Evolutionary conservation across 1,140 invertebrate genomes (phyloP), one percentile per base, ranked within the genome.

Genomic region (Telenomus remus): DNA sequence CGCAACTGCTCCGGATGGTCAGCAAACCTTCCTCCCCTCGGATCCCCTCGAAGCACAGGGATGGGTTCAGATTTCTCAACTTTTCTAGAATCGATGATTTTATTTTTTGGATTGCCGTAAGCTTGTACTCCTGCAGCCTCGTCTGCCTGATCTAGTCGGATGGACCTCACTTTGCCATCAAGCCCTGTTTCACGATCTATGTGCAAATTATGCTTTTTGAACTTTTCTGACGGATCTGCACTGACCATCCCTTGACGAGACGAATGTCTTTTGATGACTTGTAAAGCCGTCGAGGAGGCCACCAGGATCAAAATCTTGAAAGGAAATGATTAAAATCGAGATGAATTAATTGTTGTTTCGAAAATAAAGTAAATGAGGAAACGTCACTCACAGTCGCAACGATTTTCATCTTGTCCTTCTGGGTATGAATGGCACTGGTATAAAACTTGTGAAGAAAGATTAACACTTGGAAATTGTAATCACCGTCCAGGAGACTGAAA

Each of bases 161-260:
- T 84, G 4, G 71, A 79, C 8, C 70, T 68, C 6, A 84, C 83
- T 55, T 81, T 82, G 0, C 81, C 83, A 15, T 84, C 79, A 8
- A 84, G 70, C 33, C 79, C 78, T 47, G 70, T 78, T 54, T 80
- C 77, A 35, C 76, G 68, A 10, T 78, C 56, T 6, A 83, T 79
- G 11, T 81, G 65, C 1, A 82, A 15, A 4, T 72, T 50, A 15
- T 80, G 76, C n/a, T 68, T 68, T 42, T 69, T 72, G 0, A 15
- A 49, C 14, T 64, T 69, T 12, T 42, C 0, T 7, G 15, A n/a
- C 2, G 3, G 10, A 55, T 46, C 16, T 14, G 3, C 15, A 8
- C 3, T 33, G 48, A 48, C 16, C 46, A 1, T 9, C 4, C 14
- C n/a, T n/a, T 56, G 12, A 1, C 14, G 19, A 1, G 64, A 43